Percentiles rank a stretch among this genome's conserved stretches.
phyloP scores from a whole-genome alignment of 2,888 invertebrate genomes.

The Arge pagana region DNA sequence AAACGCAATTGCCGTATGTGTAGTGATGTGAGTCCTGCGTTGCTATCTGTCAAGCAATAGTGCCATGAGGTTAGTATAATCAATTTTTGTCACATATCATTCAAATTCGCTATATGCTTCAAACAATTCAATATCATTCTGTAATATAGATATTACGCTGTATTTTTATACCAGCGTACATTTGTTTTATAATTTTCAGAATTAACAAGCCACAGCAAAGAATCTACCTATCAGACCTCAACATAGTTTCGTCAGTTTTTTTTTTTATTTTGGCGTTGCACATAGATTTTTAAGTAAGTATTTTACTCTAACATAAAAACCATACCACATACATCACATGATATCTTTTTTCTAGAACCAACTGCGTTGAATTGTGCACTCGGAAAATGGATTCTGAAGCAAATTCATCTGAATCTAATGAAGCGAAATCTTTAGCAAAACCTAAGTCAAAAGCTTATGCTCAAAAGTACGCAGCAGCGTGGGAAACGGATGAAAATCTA shows the following conservation, averaged over 20 bases:
- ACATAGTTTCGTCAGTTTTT: constrained; percentile 1
- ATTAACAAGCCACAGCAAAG: too few relatives aligned
- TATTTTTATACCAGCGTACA: too few relatives aligned
- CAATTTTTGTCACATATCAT: too few relatives aligned
- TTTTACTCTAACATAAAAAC: not conserved
- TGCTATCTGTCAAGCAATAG: too few relatives aligned
- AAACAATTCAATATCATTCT: too few relatives aligned
- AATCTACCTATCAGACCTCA: not conserved
- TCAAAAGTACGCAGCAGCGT: constrained; percentile 16
- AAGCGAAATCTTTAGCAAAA: not conserved
- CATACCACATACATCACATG: not conserved
- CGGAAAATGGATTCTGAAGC: not conserved
- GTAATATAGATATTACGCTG: too few relatives aligned
- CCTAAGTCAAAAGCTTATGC: not conserved
- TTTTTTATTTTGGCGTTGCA: not conserved
- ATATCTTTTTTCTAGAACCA: not conserved
- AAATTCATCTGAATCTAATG: not conserved
- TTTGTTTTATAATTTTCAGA: too few relatives aligned
- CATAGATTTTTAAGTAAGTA: not conserved
- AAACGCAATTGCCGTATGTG: too few relatives aligned
- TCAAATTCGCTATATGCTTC: too few relatives aligned
- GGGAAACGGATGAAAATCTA: constrained; percentile 13
- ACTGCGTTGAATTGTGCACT: not conserved
- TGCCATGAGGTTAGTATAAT: too few relatives aligned
- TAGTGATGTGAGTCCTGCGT: too few relatives aligned